Percentiles rank a stretch among this genome's conserved stretches.
Evolutionary conservation across 2,888 invertebrate species (phyloP).

Genomic region (Drosophila fungiperda): DNA sequence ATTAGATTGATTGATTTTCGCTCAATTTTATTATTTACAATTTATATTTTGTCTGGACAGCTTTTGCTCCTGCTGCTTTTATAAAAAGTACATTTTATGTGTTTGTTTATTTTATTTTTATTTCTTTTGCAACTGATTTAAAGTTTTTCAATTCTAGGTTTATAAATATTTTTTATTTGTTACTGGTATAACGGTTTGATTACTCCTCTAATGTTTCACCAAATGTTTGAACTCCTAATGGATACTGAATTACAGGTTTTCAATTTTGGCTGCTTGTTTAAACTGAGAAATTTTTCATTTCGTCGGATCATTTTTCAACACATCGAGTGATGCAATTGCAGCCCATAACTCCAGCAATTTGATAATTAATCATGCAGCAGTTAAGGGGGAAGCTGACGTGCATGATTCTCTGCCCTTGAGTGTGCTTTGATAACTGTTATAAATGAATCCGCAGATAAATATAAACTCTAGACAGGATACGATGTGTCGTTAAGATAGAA

Average conservation of each 20-base stretch:
- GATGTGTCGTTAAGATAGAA: constrained; percentile 44
- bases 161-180: neutral
- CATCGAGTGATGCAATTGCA: constrained; percentile 1
- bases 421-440: constrained; percentile 25
- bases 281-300: constrained; percentile 20
- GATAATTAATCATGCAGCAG: constrained; percentile 35
- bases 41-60: too few relatives aligned
- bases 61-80: neutral
- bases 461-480: constrained; percentile 26
- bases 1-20: neutral
- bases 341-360: neutral
- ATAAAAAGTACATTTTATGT: neutral
- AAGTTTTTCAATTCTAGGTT: neutral
- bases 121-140: neutral
- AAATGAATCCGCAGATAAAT: constrained; percentile 21
- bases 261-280: neutral
- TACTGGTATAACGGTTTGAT: neutral
- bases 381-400: neutral
- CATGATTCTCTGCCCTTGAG: neutral
- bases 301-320: constrained; percentile 8
- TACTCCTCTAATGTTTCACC: neutral
- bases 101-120: neutral
- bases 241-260: constrained; percentile 40
- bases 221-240: neutral
- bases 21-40: neutral